Evolutionary conservation across 1,140 invertebrate species (phyloP).

Genomic region (Colletes latitarsis): DNA sequence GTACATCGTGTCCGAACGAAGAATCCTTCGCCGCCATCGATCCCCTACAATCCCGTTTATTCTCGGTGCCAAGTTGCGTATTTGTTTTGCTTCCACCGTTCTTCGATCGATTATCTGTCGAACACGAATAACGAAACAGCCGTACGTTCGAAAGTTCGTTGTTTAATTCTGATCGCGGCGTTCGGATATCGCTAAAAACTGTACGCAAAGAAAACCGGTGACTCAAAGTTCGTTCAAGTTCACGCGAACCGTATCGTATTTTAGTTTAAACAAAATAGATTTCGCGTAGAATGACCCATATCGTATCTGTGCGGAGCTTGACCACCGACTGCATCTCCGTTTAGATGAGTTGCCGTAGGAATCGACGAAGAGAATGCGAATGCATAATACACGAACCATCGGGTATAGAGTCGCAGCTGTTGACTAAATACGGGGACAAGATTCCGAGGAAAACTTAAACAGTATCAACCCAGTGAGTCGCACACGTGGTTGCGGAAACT

Average conservation of each 20-base stretch:
- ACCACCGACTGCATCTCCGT: neutral
- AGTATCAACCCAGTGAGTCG: constrained; percentile 8
- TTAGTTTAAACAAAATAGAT: no score
- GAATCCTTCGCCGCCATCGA: neutral
- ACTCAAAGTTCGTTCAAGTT: no score
- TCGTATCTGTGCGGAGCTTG: neutral
- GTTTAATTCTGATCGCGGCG: neutral
- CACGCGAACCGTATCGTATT: no score
- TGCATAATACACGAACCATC: constrained; percentile 40
- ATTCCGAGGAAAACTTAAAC: constrained; percentile 35
- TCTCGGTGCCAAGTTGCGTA: neutral
- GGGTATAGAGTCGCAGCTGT: constrained; percentile 49
- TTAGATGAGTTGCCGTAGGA: neutral
- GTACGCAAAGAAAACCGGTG: no score
- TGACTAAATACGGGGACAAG: neutral
- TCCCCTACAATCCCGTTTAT: neutral
- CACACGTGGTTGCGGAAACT: constrained; percentile 28
- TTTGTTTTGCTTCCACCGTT: neutral
- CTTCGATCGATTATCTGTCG: neutral
- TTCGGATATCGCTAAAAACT: no score
- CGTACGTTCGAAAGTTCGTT: neutral
- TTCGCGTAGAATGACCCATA: neutral
- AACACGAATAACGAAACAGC: neutral
- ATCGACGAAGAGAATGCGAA: constrained; percentile 14
- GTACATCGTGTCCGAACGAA: neutral